Evolutionary conservation across 1,140 invertebrate genomes (phyloP), one percentile per base, ranked within the genome.

Genomic region (Nasonia giraulti): DNA sequence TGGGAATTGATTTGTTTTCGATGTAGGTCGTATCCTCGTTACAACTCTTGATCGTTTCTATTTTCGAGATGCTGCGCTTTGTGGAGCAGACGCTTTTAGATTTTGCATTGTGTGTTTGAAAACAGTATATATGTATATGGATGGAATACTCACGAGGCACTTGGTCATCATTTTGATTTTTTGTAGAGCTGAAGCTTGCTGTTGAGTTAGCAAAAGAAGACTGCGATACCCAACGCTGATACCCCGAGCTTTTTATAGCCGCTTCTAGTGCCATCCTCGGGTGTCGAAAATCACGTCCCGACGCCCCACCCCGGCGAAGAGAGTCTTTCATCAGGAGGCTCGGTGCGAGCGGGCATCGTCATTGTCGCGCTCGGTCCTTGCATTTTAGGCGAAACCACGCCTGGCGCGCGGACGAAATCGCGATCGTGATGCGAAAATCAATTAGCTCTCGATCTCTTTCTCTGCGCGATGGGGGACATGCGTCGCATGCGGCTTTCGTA

Each of bases 111-210:
- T 44, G 40, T 44, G 40, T 44, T 27, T 27, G 27, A n/a, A n/a
- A n/a, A n/a, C n/a, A 4, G 5, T 37, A 37, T 37, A 66, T 17
- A 66, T 5, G 7, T 7, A 62, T n/a, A 62, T 7, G 5, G 20
- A 5, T 55, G 23, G 17, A 71, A 85, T 55, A 94, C 94, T 94
- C 89, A 94, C 94, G 90, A 94, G 87, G 90, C 93, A 93, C 92
- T 94, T 94, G 92, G 93, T 92, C 91, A 94, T 93, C 94, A 94
- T 94, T 94, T 93, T 94, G 91, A 86, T 90, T n/a, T n/a, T n/a
- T n/a, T n/a, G n/a, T 62, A 17, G 55, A 14, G 55, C 23, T 71
- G 68, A 71, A 33, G 68, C 23, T 86, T 90, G 93, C 68, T 89
- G 87, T 86, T 90, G 92, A 75, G 89, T 85, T 83, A 80, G 79